phyloP scores from a whole-genome alignment of 2,888 invertebrate species.

The Cryptops parisi region DNA sequence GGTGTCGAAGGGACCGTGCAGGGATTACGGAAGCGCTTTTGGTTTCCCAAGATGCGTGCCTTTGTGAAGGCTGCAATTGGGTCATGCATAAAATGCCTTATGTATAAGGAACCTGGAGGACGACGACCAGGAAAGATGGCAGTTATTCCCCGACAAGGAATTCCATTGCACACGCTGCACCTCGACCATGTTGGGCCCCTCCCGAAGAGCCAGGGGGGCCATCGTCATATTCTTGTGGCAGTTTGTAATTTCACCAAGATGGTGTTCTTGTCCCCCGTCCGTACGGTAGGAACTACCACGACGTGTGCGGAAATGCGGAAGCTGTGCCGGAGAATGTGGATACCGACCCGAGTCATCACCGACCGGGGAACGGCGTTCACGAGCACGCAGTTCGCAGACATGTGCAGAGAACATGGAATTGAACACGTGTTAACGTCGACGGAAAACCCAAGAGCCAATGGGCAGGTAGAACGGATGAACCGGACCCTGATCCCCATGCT shows the following conservation, averaged over 20 bases:
- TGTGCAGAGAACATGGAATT: no score
- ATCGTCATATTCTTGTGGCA: background rate
- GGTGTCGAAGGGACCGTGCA: background rate
- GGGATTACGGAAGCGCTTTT: background rate
- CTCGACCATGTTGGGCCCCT: conserved; percentile 2
- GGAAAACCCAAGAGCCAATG: no score
- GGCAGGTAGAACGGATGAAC: no score
- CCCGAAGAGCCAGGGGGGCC: background rate
- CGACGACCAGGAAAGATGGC: background rate
- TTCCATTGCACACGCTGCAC: background rate
- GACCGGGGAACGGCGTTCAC: no score
- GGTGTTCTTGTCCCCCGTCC: background rate
- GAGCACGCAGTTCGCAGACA: no score
- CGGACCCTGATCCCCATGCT: no score
- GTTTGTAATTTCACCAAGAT: no score
- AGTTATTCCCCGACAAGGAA: background rate
- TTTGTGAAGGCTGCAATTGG: background rate
- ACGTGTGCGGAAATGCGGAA: no score
- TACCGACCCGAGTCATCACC: no score
- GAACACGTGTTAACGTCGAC: no score
- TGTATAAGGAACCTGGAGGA: background rate
- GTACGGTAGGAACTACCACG: no score
- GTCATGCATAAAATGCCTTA: background rate
- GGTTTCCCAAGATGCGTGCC: background rate
- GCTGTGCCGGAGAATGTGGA: no score